Percentiles rank a stretch among this genome's conserved stretches.
Evolutionary conservation across 1,140 invertebrate genomes (phyloP).

Genomic region (Aphelinus atriplicis): DNA sequence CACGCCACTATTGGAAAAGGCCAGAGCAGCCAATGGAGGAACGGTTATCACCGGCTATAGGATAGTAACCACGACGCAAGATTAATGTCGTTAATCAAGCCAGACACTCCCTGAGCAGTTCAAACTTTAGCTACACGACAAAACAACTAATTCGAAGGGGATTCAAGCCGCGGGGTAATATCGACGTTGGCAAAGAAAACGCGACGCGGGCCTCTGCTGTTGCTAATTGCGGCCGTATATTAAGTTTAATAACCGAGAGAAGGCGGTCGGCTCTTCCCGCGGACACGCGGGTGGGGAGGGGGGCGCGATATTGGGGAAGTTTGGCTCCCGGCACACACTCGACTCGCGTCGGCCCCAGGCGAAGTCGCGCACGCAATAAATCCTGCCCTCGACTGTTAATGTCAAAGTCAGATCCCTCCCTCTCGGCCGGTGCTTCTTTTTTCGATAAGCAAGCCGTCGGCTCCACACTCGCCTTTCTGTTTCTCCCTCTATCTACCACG

Average conservation of each 20-base stretch:
- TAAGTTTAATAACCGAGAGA: constrained; percentile 60
- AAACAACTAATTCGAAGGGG: constrained; percentile 29
- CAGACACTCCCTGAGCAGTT: background rate
- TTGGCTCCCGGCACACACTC: constrained; percentile 40
- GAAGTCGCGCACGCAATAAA: constrained; percentile 49
- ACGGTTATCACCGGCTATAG: too few species aligned
- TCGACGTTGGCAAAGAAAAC: background rate
- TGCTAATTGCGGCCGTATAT: constrained; percentile 64
- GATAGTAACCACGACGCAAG: too few species aligned
- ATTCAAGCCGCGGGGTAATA: constrained; percentile 15
- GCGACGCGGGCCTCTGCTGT: constrained; percentile 50
- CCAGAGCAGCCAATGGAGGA: too few species aligned
- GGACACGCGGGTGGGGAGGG: constrained; percentile 31
- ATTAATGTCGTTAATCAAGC: too few species aligned
- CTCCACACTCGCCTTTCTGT: background rate
- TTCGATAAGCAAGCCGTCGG: constrained; percentile 23
- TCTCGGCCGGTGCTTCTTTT: background rate
- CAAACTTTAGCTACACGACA: constrained; percentile 7
- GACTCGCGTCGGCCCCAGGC: background rate
- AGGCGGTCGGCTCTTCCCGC: constrained; percentile 50
- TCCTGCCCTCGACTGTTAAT: constrained; percentile 49
- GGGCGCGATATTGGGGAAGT: constrained; percentile 58
- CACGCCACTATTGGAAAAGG: too few species aligned
- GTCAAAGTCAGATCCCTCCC: constrained; percentile 34
- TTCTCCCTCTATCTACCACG: background rate